Percentiles rank a stretch among this genome's conserved stretches.
Evolutionary conservation across 2,888 invertebrate species (phyloP).

Genomic region (Eilema depressum): DNA sequence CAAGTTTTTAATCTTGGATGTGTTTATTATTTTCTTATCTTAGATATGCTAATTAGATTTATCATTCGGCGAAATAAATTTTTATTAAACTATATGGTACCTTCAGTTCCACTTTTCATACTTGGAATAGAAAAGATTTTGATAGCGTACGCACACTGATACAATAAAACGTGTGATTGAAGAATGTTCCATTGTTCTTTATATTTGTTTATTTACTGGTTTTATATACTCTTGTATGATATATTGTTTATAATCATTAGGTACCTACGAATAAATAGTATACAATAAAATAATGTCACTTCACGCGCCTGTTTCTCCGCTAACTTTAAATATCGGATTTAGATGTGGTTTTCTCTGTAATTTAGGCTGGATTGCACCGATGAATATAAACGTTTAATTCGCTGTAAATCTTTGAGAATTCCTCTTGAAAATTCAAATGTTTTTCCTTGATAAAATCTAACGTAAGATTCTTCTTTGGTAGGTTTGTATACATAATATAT

Average conservation of each 20-base stretch:
- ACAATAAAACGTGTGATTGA: background rate
- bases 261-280: too few species aligned
- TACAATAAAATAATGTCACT: too few species aligned
- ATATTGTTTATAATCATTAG: too few species aligned
- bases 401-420: background rate
- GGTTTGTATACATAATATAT: background rate
- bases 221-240: too few species aligned
- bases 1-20: conserved; percentile 36
- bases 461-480: background rate
- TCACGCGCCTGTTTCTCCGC: too few species aligned
- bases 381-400: background rate
- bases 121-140: background rate
- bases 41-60: conserved; percentile 7
- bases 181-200: background rate
- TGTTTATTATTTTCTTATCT: conserved; percentile 33
- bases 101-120: background rate
- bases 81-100: background rate
- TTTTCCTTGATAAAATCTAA: background rate
- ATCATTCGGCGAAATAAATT: background rate
- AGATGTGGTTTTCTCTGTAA: background rate
- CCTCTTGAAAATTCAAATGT: background rate
- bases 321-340: background rate
- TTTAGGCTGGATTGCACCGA: background rate
- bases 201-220: background rate
- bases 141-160: background rate